These are phyloP conservation scores for Liasis olivaceus DNA, from an alignment of 2,797 vertebrate genomes.

Conservation along the genomic window DNA sequence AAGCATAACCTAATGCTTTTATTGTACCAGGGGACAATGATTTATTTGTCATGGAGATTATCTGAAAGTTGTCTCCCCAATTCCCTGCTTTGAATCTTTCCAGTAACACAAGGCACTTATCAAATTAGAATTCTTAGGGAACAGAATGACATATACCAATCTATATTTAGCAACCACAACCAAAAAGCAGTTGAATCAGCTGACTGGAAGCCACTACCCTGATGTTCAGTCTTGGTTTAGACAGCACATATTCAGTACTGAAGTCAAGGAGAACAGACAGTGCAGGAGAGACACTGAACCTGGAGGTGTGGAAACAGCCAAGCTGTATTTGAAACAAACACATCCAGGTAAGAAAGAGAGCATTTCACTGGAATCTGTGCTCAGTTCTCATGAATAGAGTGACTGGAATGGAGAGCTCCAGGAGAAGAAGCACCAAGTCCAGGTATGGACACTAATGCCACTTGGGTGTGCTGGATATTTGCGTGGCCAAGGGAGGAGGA, in stretches of 20 bases:
- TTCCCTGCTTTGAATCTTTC: constrained; percentile 25
- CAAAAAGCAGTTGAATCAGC: constrained; percentile 66
- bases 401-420: background rate
- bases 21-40: constrained; percentile 10
- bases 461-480: background rate
- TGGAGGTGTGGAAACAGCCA: rapidly evolving
- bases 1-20: constrained; percentile 29
- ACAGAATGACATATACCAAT: constrained; percentile 53
- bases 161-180: constrained; percentile 70
- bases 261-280: constrained; percentile 7
- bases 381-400: rapidly evolving
- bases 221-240: constrained; percentile 47
- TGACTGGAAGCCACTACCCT: constrained; percentile 65
- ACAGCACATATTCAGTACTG: constrained; percentile 41
- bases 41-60: background rate
- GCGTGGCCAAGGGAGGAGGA: background rate
- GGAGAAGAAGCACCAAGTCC: too few relatives aligned
- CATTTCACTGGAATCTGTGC: rapidly evolving
- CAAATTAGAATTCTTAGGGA: constrained; percentile 28
- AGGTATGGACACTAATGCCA: constrained; percentile 2
- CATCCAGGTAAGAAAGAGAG: constrained; percentile 50
- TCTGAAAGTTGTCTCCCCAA: background rate
- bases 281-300: background rate
- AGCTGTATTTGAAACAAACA: background rate
- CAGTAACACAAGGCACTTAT: constrained; percentile 5